Evolutionary conservation across 1,140 invertebrate species (phyloP), one percentile per base, ranked within the genome.

Genomic region (Drosophila sproati): DNA sequence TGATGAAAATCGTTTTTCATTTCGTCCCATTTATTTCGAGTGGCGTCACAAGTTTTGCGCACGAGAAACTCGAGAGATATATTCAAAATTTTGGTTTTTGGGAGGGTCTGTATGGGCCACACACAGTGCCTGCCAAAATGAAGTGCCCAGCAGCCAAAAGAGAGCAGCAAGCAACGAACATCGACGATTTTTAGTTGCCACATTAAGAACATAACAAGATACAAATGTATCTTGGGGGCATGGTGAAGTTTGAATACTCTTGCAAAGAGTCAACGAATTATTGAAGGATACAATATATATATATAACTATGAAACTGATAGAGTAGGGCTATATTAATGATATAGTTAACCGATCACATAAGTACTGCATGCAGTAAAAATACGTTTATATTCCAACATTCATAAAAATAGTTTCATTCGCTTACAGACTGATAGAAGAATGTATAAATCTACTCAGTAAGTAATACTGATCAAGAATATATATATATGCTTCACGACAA

Each of bases 1-100:
- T 86, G 79, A 86, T 73, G 61, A 74, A 88, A 80, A 82, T 50
- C 35, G 57, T 66, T 61, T n/a, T 31, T 64, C 10, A 39, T 31
- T 51, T 63, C 51, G 5, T 45, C 64, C 37, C 32, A 63, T 75
- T 80, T 80, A 72, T 12, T n/a, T 28, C 2, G n/a, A 8, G 39
- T 29, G 32, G 45, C 34, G 29, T 50, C 35, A 48, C 43, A 60
- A 7, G 34, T 52, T 45, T 62, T 62, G 67, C 57, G 67, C 47
- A 69, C 47, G 51, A 20, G 32, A 55, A 74, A 43, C 32, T 37
- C 12, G 31, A 32, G 28, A 20, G 34, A 70, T 7, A 45, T 20
- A 50, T 8, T 4, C 6, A 7, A 45, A 50, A 50, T 12, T 35
- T 12, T 37, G 29, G 2, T 60, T 70, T 39, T 70, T 52, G 29